Evolutionary conservation across 1,140 invertebrate genomes (phyloP).

Genomic region (Daktulosphaira vitifoliae): DNA sequence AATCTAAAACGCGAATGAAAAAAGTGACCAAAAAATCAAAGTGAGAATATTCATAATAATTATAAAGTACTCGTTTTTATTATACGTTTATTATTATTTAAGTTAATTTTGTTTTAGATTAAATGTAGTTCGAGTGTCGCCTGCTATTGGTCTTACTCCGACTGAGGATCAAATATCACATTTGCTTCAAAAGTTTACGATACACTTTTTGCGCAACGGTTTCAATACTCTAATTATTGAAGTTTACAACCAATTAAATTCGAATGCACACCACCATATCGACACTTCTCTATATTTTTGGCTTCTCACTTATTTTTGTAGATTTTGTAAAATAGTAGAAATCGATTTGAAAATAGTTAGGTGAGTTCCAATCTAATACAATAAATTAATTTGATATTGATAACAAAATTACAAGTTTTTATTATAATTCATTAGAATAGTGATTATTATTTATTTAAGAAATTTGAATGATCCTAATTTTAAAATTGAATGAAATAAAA

Average conservation of each 20-base stretch:
- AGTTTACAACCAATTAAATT: slow-evolving; percentile 18
- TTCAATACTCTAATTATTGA: slow-evolving; percentile 6
- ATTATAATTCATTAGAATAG: too few species aligned
- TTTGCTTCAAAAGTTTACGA: slow-evolving; percentile 21
- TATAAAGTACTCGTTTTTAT: neutral
- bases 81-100: neutral
- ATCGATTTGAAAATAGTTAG: slow-evolving; percentile 2
- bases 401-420: too few species aligned
- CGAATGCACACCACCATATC: neutral
- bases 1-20: too few species aligned
- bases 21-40: too few species aligned
- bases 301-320: slow-evolving; percentile 21
- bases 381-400: too few species aligned
- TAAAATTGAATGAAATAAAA: too few species aligned
- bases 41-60: too few species aligned
- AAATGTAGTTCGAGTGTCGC: too few species aligned
- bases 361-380: too few species aligned
- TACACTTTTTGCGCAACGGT: slow-evolving; percentile 4
- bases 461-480: too few species aligned
- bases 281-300: slow-evolving; percentile 21
- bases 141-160: neutral
- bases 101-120: too few species aligned
- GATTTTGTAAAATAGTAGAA: slow-evolving; percentile 3
- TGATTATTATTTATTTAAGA: neutral
- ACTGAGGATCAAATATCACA: neutral